Conservation (phyloP, 2,888 invertebrate species). For the Drosophila conformis region DNA sequence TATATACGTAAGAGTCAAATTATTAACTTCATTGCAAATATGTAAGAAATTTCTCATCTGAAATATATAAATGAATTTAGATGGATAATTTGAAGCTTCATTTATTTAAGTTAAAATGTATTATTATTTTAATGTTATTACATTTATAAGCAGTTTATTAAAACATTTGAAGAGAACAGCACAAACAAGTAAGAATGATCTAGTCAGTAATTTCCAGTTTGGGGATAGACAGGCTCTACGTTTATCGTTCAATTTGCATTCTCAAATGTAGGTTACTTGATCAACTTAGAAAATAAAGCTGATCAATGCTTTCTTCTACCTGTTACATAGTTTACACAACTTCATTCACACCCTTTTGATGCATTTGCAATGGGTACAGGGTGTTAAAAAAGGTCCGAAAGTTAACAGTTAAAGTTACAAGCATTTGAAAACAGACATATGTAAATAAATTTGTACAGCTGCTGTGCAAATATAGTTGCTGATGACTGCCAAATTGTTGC, state of each 20-base stretch:
- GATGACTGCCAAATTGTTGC: slow-evolving; percentile 31
- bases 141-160: background rate
- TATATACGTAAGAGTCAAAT: background rate
- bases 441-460: slow-evolving; percentile 13
- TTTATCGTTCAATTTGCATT: background rate
- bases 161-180: background rate
- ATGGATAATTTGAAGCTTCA: background rate
- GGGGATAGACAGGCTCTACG: background rate
- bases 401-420: slow-evolving; percentile 6
- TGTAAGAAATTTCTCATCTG: background rate
- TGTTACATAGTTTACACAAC: background rate
- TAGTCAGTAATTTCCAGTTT: background rate
- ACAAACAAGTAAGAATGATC: background rate
- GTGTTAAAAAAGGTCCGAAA: background rate
- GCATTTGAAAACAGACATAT: background rate
- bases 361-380: background rate
- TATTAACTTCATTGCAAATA: background rate
- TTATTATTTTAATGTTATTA: background rate
- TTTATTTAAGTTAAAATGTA: background rate
- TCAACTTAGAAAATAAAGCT: too few relatives aligned
- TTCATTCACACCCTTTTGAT: background rate
- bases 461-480: slow-evolving; percentile 23
- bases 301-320: background rate
- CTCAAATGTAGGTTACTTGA: background rate
- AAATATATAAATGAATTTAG: background rate